Percentiles rank a stretch among this genome's conserved stretches.
phyloP scores from a whole-genome alignment of 2,797 vertebrate genomes.

The Liasis olivaceus region DNA sequence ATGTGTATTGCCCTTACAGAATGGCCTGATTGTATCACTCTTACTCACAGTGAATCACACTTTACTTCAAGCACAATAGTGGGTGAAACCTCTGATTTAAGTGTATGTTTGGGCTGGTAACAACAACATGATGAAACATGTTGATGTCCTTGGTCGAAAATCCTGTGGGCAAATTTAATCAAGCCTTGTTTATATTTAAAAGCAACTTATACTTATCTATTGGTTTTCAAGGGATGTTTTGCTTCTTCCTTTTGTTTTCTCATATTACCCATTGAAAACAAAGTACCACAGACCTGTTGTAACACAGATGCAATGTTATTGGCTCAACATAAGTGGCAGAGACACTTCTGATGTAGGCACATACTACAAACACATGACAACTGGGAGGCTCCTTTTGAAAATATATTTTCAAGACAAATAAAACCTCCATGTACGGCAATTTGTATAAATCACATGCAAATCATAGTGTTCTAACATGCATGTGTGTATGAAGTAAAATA shows the following conservation, averaged over 20 bases:
- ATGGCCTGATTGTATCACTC: slow-evolving; percentile 1
- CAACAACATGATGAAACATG: neutral
- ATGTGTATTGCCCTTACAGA: slow-evolving; percentile 3
- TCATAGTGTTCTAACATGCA: neutral
- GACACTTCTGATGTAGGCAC: neutral
- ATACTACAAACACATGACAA: neutral
- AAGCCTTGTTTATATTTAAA: neutral
- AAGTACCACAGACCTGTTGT: neutral
- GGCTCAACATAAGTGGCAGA: slow-evolving; percentile 6
- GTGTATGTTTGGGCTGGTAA: neutral
- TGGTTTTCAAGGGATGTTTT: neutral
- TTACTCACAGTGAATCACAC: neutral
- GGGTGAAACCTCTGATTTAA: neutral
- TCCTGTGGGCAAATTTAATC: neutral
- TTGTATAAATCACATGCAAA: neutral
- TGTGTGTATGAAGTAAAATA: neutral
- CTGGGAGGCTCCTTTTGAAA: neutral
- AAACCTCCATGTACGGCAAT: neutral
- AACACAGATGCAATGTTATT: neutral
- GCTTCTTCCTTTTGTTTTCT: neutral
- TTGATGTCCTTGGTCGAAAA: neutral
- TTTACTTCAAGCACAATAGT: slow-evolving; percentile 20
- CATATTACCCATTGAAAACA: neutral
- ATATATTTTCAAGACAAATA: neutral
- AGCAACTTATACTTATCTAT: neutral